phyloP scores from a whole-genome alignment of 2,113 vertebrate genomes.

The Oenanthe oenanthe region DNA sequence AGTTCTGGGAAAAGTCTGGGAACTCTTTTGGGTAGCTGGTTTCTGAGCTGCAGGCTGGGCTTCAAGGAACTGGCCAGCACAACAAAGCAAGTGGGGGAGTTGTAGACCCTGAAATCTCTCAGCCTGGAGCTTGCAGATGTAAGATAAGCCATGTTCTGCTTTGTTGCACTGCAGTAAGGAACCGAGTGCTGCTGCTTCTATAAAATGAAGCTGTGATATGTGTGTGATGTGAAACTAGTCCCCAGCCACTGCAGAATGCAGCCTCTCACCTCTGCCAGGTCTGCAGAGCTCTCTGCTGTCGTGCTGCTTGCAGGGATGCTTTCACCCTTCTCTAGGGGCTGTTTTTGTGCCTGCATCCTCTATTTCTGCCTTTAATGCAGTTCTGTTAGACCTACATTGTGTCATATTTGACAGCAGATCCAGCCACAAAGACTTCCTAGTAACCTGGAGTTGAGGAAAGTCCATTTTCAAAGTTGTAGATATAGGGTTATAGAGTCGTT shows the following conservation, averaged over 20 bases:
- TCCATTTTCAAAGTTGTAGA: background rate
- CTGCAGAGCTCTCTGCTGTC: background rate
- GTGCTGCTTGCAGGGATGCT: background rate
- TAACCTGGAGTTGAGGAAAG: background rate
- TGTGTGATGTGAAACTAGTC: background rate
- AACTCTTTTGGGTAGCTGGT: background rate
- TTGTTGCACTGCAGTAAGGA: rapidly evolving
- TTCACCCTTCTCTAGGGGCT: background rate
- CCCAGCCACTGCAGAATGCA: background rate
- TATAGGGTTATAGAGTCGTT: rapidly evolving
- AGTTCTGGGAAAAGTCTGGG: background rate
- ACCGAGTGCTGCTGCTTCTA: background rate
- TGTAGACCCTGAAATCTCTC: background rate
- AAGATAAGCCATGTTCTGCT: background rate
- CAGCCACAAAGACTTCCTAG: background rate
- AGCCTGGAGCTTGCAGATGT: background rate
- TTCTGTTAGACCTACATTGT: background rate
- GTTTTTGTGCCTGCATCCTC: background rate
- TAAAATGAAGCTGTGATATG: background rate
- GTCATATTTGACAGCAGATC: background rate
- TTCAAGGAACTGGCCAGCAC: background rate
- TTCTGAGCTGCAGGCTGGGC: background rate
- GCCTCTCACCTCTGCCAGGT: background rate
- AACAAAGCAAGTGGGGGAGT: background rate
- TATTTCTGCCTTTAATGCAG: background rate